Base-by-base conservation (phyloP, 2,113 vertebrate species). In the Anthoscopus minutus region DNA sequence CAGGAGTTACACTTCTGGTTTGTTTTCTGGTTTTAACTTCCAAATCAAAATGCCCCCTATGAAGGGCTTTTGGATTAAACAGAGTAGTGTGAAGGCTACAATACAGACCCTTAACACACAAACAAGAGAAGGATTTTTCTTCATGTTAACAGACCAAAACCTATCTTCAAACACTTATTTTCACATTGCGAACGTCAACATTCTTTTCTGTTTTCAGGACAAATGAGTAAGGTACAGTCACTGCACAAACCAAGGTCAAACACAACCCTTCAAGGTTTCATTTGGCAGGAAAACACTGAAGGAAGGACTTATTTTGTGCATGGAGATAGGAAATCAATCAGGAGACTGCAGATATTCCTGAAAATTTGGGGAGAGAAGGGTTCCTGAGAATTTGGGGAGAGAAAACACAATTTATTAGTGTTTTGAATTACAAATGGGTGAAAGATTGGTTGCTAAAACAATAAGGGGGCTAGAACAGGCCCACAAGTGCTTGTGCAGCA, bases 151-250 rank as follows among this genome's bases (percentile, higher is more conserved):
- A 71, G 56, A 95, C 44, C 61, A 92, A 96, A 95, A 94, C 45
- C 60, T 88, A 71, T 79, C 89, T 95, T 93, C 95, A 96, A 94
- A 83, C 74, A 96, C 86, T 94, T 96, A 81, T 89, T 95, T 96
- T 95, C 86, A 94, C 86, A 69, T 48, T 66, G 86, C 72, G 62
- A 95, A 94, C 37, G 60, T 88, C 86, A 86, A 96, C 94, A 93
- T 77, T 80, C 86, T 66, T 91, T 71, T 89, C 85, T 76, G 79
- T 91, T 91, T 93, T 95, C 58, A 61, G 37, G 57, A 92, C 72
- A 89, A 94, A 86, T 16, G 69, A 62, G 85, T 89, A 96, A 92
- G 54, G 82, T 86, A 94, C 15, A 88, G 65, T 84, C 56, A 81
- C 80, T 77, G 57, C 50, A 92, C 37, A 89, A 91, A 74, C n/a